Evolutionary conservation across 2,888 invertebrate genomes (phyloP), one percentile per base, ranked within the genome.

Genomic region (Palloptera scutellata): DNA sequence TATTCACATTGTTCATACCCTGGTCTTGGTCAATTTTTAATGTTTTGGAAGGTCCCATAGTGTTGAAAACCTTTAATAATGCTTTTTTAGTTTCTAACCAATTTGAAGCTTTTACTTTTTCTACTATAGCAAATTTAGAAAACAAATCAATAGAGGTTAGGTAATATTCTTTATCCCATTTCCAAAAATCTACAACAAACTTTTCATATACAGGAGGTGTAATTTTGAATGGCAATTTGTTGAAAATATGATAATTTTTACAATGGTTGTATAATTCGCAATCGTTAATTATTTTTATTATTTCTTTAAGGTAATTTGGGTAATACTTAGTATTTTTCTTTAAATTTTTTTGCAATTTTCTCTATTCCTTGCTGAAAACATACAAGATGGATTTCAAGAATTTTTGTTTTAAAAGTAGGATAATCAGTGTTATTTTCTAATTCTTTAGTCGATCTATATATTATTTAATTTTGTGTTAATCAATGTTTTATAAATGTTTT

Each of bases 121-220:
- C 68, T 19, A n/a, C 68, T 58, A 61, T 70, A 55, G 68, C 66
- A 42, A 57, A 68, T 58, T 68, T 70, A 11, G 68, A 66, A 59
- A 59, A 65, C 10, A 68, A 48, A 58, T 69, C 69, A 51, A 69
- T 69, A 61, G 66, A 67, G 12, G 64, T 70, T 57, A 70, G 58
- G 52, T 68, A 68, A 54, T 43, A 59, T 48, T 66, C 20, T 10
- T 64, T 64, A 43, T 61, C 65, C 62, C 61, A 70, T 48, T 68
- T 61, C 68, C 70, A 70, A 55, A 70, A 59, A 59, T 70, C 68
- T 20, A 61, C 41, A 5, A 67, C 64, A 64, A 43, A 66, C 61
- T 66, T 68, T 60, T 68, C 60, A n/a, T 60, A 64, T 13, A 54
- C n/a, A 13, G 61, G 62, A 42, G 61, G 67, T 2, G 67, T 66